Evolutionary conservation across 2,888 invertebrate genomes (phyloP), one percentile per base, ranked within the genome.

Genomic region (Candidula unifasciata): DNA sequence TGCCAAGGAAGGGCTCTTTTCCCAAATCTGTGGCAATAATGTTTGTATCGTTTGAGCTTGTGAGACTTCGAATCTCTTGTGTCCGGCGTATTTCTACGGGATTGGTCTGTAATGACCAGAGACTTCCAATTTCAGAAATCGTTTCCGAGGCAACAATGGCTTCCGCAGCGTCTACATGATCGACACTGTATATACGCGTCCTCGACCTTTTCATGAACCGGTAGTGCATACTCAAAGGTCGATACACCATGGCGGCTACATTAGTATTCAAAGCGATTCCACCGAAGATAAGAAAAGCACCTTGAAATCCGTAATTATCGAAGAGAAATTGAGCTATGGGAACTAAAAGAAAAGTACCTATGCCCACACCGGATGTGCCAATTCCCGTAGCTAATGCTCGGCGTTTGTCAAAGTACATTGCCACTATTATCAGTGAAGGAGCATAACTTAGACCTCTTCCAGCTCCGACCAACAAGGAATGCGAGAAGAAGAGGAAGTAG

Each of bases 301-400:
- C 90, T n/a, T 83, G 80, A 80, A 86, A 90, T 18, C 89, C 89
- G 84, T 88, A 91, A 21, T 85, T 79, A 16, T 86, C 87, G 54
- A 91, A 90, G 2, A 89, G 44, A 5, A 82, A 80, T 60, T 91
- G 89, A 30, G 90, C 83, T 3, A 89, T 35, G 0, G 90, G 89
- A 0, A 90, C 90, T 18, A 91, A 83, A 2, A 88, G 21, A 81
- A 91, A 91, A 69, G 90, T 88, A 13, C 91, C 91, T 0, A 90
- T 80, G 1, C 90, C 90, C 33, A 91, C 90, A 18, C 91, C 91
- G 33, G 90, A 88, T 0, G 90, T 88, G 0, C 88, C 80, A 0
- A 91, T 37, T n/a, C 91, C 90, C 8, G 90, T 88, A 24, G 90
- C 91, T 21, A 90, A 80, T 0, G 90, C 90, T 10, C 90, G 84